Percentiles rank a stretch among this genome's conserved stretches.
These are phyloP conservation scores for Tinea pellionella DNA, from an alignment of 2,888 invertebrate species.

Conservation along the genomic window DNA sequence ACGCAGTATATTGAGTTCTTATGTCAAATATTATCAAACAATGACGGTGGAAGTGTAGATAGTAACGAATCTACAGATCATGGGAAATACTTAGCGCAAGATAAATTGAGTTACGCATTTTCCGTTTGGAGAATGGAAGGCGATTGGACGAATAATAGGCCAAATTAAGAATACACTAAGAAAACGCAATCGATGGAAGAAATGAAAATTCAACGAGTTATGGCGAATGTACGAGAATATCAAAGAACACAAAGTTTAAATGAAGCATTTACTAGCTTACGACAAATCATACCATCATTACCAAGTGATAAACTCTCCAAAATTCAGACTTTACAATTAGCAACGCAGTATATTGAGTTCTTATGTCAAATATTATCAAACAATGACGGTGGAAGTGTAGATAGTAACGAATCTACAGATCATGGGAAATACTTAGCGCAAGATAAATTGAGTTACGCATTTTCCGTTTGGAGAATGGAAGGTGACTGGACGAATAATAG, in stretches of 20 bases:
- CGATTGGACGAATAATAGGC: constrained; percentile 80
- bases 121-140: constrained; percentile 98
- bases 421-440: constrained; percentile 84
- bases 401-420: constrained; percentile 52
- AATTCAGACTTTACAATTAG: constrained; percentile 96
- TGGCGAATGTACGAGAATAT: constrained; percentile 97
- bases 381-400: constrained; percentile 50
- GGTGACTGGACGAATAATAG: constrained; percentile 84
- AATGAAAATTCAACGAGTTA: constrained; percentile 84
- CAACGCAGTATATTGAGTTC: constrained; percentile 95
- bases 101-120: constrained; percentile 93
- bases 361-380: constrained; percentile 86
- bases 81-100: constrained; percentile 86
- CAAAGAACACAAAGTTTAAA: constrained; percentile 94
- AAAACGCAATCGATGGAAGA: constrained; percentile 79
- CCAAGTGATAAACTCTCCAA: constrained; percentile 98
- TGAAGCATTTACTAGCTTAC: constrained; percentile 92
- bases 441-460: constrained; percentile 93
- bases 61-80: constrained; percentile 55
- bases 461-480: constrained; percentile 98
- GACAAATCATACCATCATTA: constrained; percentile 96
- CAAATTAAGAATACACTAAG: too few species aligned
- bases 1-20: constrained; percentile 95
- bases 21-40: constrained; percentile 82
- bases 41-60: constrained; percentile 48